phyloP scores from a whole-genome alignment of 2,797 vertebrate genomes.

The Hozukius guyotensis region DNA sequence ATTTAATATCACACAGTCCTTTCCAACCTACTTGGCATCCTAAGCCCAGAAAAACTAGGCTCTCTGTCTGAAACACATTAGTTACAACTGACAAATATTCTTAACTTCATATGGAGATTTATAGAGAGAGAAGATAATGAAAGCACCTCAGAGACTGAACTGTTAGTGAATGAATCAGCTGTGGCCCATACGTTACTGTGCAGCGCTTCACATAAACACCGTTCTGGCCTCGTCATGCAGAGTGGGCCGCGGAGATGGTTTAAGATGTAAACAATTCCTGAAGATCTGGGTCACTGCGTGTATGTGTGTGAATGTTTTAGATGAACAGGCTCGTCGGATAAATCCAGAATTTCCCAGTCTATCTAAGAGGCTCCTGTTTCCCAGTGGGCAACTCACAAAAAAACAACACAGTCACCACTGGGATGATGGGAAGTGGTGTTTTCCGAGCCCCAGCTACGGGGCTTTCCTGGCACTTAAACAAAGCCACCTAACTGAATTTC shows the following conservation, averaged over 20 bases:
- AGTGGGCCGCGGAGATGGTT: conserved; percentile 46
- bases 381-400: conserved; percentile 53
- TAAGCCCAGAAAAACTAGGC: conserved; percentile 22
- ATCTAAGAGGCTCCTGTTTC: conserved; percentile 51
- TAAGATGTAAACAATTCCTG: conserved; percentile 69
- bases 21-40: conserved; percentile 37
- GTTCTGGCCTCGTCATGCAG: conserved; percentile 37
- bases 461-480: conserved; percentile 56
- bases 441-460: conserved; percentile 28
- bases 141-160: conserved; percentile 42
- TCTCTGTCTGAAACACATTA: conserved; percentile 50
- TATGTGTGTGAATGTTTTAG: conserved; percentile 26
- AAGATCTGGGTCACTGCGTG: conserved; percentile 68
- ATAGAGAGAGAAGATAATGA: conserved; percentile 36
- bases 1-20: conserved; percentile 43
- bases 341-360: conserved; percentile 45
- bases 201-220: conserved; percentile 65
- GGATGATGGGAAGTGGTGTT: conserved; percentile 59
- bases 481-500: conserved; percentile 50
- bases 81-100: conserved; percentile 50
- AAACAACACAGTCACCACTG: conserved; percentile 49
- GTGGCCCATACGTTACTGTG: conserved; percentile 54
- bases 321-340: conserved; percentile 48
- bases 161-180: conserved; percentile 71
- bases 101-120: conserved; percentile 53